Conservation (phyloP, 2,113 vertebrate species). For the Mystacornis crossleyi region DNA sequence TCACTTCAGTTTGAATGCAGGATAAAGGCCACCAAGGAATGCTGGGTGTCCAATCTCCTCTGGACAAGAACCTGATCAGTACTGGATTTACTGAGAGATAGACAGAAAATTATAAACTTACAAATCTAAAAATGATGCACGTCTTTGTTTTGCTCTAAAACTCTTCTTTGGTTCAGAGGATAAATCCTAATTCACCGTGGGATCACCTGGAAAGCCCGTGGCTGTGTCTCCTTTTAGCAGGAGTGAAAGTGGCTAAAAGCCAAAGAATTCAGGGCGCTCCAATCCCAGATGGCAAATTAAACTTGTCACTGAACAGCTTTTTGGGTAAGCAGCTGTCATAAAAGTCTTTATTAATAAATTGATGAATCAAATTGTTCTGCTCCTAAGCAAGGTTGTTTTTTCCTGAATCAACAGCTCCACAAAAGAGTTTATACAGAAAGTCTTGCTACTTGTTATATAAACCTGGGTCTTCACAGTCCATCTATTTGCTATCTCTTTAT, state of each 20-base stretch:
- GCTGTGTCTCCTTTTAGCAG: neutral
- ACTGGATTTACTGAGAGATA: neutral
- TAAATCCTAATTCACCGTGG: neutral
- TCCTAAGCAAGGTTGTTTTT: neutral
- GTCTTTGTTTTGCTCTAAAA: neutral
- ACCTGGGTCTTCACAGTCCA: neutral
- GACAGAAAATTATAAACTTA: neutral
- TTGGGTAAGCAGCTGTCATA: neutral
- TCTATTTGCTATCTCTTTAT: neutral
- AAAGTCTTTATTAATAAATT: conserved; percentile 8
- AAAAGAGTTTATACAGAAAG: neutral
- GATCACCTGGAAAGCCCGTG: neutral
- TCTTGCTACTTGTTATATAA: neutral
- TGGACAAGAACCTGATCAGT: neutral
- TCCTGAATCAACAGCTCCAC: neutral
- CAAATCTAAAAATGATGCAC: neutral
- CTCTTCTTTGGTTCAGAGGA: neutral
- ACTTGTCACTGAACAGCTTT: neutral
- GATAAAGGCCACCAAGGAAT: neutral
- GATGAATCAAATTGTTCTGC: neutral
- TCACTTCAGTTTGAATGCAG: neutral
- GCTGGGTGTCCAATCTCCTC: neutral
- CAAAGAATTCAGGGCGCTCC: neutral
- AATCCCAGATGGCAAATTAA: neutral
- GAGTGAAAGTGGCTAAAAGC: neutral